Base-by-base conservation (phyloP, 2,888 invertebrate species). In the Nezara viridula region DNA sequence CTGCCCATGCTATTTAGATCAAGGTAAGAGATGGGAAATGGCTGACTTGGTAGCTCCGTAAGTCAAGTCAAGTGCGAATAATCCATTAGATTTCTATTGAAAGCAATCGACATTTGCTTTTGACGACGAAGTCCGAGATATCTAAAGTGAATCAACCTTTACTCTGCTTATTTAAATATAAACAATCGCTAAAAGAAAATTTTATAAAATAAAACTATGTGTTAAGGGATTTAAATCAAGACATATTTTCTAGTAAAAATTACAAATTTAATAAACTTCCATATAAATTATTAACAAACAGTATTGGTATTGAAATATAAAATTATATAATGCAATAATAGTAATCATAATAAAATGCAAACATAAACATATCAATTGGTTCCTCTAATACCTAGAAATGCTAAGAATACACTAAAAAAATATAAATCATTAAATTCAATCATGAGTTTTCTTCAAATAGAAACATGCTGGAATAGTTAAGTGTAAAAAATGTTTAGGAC, bases 281-380 rank as follows among this genome's bases (percentile, higher is more conserved):
- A 60, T 81, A 47, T 37, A 85, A 89, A 86, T 52, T 44, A 89
- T 85, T 55, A 60, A 60, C 47, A 89, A 89, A 47, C 32, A 89
- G 32, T 89, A 86, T 55, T 89, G 44, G 32, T 81, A 88, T n/a
- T 88, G 81, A 16, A 81, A 88, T 81, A 52, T 77, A 81, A 88
- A 81, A 81, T 50, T 44, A 49, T 81, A 81, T 52, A 81, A 40
- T 40, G n/a, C 40, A 81, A 47, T 81, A 40, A 87, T 87, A 87
- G 37, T 60, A 27, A 19, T 52, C n/a, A 60, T n/a, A 52, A 73
- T 88, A 73, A 66, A 73, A 73, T n/a, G 24, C 3, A 86, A 66
- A 49, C 32, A 87, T 87, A 16, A 66, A 47, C 24, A 73, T 19
- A 37, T 6, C 2, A 19, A 37, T 32, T 37, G 66, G 1, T 73